Evolutionary conservation across 2,113 vertebrate species (phyloP), one percentile per base, ranked within the genome.

Genomic region (Centrocercus urophasianus): DNA sequence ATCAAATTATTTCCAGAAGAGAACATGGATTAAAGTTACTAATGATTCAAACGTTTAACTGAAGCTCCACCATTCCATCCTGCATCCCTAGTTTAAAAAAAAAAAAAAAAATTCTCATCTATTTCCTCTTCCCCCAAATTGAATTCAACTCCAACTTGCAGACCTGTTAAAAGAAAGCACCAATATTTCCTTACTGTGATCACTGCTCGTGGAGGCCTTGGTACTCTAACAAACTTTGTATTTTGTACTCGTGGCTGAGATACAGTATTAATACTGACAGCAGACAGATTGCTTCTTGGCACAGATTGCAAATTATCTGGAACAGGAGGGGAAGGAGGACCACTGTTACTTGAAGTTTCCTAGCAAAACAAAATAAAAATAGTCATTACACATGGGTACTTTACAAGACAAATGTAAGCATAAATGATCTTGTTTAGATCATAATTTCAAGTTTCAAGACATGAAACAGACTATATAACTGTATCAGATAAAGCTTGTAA

Each of bases 251-350:
- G 98, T 4, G 98, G 89, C 82, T 98, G 98, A 83, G 95, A 96
- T 78, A 98, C 98, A 1, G 98, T 98, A 96, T 99, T 99, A 97
- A 99, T 98, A 96, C 97, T 99, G 95, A 98, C 98, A 45, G 98
- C 96, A 10, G 98, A 97, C 36, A 99, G 93, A 96, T 98, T 98
- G 50, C 97, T 98, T 97, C 98, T 98, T 97, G 97, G 87, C 36
- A 97, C 91, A 54, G 95, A 94, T 71, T 98, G 98, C 57, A 98
- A 96, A 77, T 83, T 73, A 94, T 84, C 97, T 73, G 96, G 95
- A 90, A 96, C 50, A 60, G 96, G 96, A 60, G 99, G 98, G 86
- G 98, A 99, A 12, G 98, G 97, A 27, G 98, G 98, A 8, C 96
- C 98, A 50, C 98, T 98, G 81, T 98, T 98, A 97, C 97, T 98